Evolutionary conservation across 1,140 invertebrate genomes (phyloP).

Genomic region (Oedothorax gibbosus): DNA sequence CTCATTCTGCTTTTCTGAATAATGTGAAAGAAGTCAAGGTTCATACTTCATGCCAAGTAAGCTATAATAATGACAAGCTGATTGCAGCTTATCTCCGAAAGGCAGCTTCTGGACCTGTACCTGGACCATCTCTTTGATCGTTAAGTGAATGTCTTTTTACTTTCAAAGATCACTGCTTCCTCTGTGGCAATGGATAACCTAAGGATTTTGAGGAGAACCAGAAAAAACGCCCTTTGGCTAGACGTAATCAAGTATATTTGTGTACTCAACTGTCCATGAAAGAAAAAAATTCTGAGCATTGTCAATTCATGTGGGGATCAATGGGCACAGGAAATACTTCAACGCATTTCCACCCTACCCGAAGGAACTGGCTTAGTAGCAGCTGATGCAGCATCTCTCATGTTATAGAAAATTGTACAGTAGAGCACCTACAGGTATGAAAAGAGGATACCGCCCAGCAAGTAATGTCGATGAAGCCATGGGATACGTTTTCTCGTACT

Average conservation of each 20-base stretch:
- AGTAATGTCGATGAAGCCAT: background rate
- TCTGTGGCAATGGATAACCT: background rate
- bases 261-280: background rate
- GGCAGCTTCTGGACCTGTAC: too few relatives aligned
- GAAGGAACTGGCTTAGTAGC: background rate
- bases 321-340: background rate
- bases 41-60: background rate
- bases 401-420: background rate
- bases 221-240: background rate
- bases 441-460: background rate
- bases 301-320: background rate
- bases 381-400: background rate
- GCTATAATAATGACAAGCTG: background rate
- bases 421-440: background rate
- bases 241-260: background rate
- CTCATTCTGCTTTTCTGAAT: too few relatives aligned
- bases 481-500: constrained; percentile 8
- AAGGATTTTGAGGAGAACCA: background rate
- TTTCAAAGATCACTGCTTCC: too few relatives aligned
- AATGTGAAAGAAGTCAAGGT: too few relatives aligned
- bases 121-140: too few relatives aligned
- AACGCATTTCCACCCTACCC: background rate
- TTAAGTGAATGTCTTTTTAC: too few relatives aligned
- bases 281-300: background rate
- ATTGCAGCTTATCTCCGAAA: background rate